These are phyloP conservation scores for Oncorhynchus nerka DNA, from an alignment of 2,113 vertebrate genomes.

Conservation along the genomic window DNA sequence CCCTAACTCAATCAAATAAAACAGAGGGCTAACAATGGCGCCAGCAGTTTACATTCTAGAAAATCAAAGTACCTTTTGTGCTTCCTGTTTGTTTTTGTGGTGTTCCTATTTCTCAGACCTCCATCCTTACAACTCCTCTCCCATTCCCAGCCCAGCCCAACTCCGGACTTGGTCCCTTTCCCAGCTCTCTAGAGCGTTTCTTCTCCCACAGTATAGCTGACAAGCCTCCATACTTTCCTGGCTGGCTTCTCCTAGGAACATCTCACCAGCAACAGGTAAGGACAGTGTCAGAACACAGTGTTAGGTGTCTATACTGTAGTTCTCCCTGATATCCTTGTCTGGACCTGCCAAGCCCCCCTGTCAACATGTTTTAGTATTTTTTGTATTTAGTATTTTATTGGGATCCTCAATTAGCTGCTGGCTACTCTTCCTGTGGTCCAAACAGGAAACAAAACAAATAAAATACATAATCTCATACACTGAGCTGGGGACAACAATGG, in stretches of 20 bases:
- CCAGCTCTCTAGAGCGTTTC: conserved; percentile 21
- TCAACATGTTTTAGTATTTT: background rate
- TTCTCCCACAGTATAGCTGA: conserved; percentile 49
- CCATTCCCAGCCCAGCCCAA: background rate
- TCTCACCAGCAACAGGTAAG: conserved; percentile 15
- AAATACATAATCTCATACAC: background rate
- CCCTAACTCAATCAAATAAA: too few relatives aligned
- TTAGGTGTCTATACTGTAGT: conserved; percentile 18
- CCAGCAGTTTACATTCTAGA: too few relatives aligned
- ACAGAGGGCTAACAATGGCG: too few relatives aligned
- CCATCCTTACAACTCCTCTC: background rate
- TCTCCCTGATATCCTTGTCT: background rate
- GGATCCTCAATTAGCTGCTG: too few relatives aligned
- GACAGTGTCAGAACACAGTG: conserved; percentile 15
- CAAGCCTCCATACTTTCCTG: conserved; percentile 25
- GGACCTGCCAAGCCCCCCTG: background rate
- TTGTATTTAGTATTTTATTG: too few relatives aligned
- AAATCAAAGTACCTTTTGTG: too few relatives aligned
- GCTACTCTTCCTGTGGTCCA: background rate
- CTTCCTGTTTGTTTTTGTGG: too few relatives aligned
- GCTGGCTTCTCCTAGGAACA: conserved; percentile 30
- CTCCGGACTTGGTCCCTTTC: background rate
- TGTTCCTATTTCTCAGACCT: too few relatives aligned
- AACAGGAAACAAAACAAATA: background rate
- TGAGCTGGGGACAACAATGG: too few relatives aligned